Percentiles rank a stretch among this genome's conserved stretches.
These are phyloP conservation scores for Anneissia japonica DNA, from an alignment of 35 echinoderm and acorn worm genomes.

Conservation along the genomic window DNA sequence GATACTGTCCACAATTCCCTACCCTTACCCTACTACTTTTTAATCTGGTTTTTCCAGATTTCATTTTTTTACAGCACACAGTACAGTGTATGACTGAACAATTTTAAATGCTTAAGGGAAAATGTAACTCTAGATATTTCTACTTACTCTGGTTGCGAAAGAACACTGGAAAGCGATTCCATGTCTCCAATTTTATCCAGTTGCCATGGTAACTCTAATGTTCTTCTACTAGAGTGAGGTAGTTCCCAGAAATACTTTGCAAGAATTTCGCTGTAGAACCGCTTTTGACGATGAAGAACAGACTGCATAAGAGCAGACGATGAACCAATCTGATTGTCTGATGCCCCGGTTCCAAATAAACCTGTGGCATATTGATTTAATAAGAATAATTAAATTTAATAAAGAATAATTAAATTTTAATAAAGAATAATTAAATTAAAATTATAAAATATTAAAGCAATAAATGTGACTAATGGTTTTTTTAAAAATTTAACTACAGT, in stretches of 20 bases:
- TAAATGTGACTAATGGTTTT: no score
- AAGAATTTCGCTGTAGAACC: conserved; percentile 51
- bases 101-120: not conserved
- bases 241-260: conserved; percentile 57
- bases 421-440: no score
- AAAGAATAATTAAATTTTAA: no score
- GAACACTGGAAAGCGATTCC: conserved; percentile 30
- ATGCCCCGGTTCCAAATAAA: not conserved
- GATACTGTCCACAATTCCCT: no score
- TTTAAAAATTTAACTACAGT: no score
- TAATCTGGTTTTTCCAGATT: no score
- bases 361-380: not conserved
- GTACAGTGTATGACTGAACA: no score
- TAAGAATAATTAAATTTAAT: no score
- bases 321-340: not conserved
- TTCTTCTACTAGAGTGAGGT: conserved; percentile 40
- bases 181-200: conserved; percentile 69
- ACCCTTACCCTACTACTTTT: no score
- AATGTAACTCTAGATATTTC: not conserved
- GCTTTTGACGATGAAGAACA: conserved; percentile 12
- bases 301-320: not conserved
- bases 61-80: no score
- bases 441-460: no score
- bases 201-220: conserved; percentile 75
- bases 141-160: conserved; percentile 74